Percentiles rank a stretch among this genome's conserved stretches.
Conservation (phyloP, 2,797 vertebrate genomes). For the Sternarchorhynchus goeldii region DNA sequence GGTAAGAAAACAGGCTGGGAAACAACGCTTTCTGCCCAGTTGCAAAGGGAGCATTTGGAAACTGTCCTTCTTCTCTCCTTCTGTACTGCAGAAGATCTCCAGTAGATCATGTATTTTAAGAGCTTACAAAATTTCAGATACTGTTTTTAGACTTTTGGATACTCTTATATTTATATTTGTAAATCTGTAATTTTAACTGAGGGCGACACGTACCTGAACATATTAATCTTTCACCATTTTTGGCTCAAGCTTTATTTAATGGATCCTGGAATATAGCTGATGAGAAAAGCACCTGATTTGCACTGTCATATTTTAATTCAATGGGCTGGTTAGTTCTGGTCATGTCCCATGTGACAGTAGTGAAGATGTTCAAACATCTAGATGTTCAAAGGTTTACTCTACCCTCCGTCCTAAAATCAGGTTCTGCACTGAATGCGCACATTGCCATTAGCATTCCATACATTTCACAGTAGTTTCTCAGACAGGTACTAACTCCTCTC, state of each 20-base stretch:
- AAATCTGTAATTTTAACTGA: neutral
- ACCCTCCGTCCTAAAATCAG: conserved; percentile 21
- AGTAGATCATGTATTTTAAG: conserved; percentile 23
- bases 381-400: conserved; percentile 26
- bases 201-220: conserved; percentile 5
- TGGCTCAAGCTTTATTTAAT: conserved; percentile 17
- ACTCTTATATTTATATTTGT: conserved; percentile 2
- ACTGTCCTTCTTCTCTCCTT: conserved; percentile 3
- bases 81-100: neutral
- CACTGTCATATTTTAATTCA: conserved; percentile 39
- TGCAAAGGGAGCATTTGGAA: conserved; percentile 25
- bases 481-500: conserved; percentile 15
- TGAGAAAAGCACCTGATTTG: conserved; percentile 42
- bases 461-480: conserved; percentile 28
- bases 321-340: conserved; percentile 32
- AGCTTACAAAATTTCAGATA: conserved; percentile 35
- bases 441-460: conserved; percentile 26
- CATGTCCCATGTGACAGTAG: conserved; percentile 32
- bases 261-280: neutral
- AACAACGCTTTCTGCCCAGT: conserved; percentile 25
- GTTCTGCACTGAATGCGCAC: conserved; percentile 38
- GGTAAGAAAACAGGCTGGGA: conserved; percentile 22
- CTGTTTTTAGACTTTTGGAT: neutral
- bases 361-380: conserved; percentile 24
- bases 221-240: conserved; percentile 20